Conservation (phyloP, 2,888 invertebrate species). For the Pammene aurita region DNA sequence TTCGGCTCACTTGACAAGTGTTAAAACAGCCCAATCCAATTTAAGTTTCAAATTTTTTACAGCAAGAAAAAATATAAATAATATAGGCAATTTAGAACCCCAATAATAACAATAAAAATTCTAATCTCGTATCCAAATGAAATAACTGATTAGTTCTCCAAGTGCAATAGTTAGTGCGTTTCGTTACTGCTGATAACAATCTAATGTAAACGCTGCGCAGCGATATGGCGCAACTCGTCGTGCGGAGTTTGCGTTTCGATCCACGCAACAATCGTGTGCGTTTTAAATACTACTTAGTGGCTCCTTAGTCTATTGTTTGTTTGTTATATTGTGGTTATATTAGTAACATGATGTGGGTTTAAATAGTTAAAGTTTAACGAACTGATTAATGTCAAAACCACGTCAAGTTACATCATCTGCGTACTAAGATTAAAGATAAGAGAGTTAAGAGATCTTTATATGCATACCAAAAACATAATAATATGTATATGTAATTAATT, state of each 20-base stretch:
- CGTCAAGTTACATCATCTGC: neutral
- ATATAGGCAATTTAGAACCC: neutral
- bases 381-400: constrained; percentile 7
- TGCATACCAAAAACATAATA: too few species aligned
- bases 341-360: neutral
- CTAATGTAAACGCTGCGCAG: constrained; percentile 4
- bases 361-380: constrained; percentile 6
- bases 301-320: neutral
- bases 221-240: constrained; percentile 7
- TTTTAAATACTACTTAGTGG: neutral
- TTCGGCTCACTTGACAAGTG: too few species aligned
- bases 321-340: neutral
- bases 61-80: neutral
- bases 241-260: constrained; percentile 7
- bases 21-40: too few species aligned
- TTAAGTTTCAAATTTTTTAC: neutral
- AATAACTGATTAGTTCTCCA: constrained; percentile 28
- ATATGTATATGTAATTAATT: too few species aligned
- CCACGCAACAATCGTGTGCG: constrained; percentile 6
- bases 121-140: neutral
- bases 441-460: too few species aligned
- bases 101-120: neutral
- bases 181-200: constrained; percentile 22
- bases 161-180: constrained; percentile 23
- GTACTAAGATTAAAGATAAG: too few species aligned